Base-by-base conservation (phyloP, 2,888 invertebrate species). In the Luffia ferchaultella region DNA sequence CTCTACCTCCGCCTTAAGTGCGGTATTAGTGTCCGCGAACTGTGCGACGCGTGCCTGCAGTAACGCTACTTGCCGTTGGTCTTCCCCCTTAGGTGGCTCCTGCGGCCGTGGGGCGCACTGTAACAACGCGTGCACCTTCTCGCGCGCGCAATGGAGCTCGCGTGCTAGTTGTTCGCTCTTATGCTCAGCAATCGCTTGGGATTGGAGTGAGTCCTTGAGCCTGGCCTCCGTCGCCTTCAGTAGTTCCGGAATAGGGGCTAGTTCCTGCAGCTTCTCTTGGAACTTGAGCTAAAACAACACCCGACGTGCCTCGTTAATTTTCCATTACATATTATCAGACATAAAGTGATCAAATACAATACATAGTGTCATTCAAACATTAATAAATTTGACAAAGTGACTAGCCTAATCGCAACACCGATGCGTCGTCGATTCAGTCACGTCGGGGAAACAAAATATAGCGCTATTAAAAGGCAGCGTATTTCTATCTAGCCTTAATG, bases 251-350 rank as follows among this genome's bases (percentile, higher is more conserved):
- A 91, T 76, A 0, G 90, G 90, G 0, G 89, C 87, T 46, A 91
- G 68, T 67, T 91, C 90, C 52, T 88, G 88, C 18, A 91, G 70
- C 65, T 90, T 90, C 61, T 90, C 90, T 80, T 90, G 90, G 72
- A 91, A 91, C 66, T 90, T 80, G 15, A 80, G 51, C 82, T 82
- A 55, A 16, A 45, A 45, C 17, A 12, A 43, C 16, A 18, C 12
- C 12, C n/a, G n/a, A n/a, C n/a, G n/a, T n/a, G n/a, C n/a, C n/a
- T n/a, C n/a, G n/a, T n/a, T n/a, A n/a, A n/a, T n/a, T n/a, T n/a
- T n/a, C n/a, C n/a, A n/a, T n/a, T n/a, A n/a, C n/a, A n/a, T n/a
- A n/a, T n/a, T n/a, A n/a, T n/a, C n/a, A n/a, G n/a, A n/a, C n/a
- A n/a, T n/a, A n/a, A n/a, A n/a, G n/a, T n/a, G n/a, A n/a, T n/a